Evolutionary conservation across 2,797 vertebrate species (phyloP).

Genomic region (Ctenopoma kingsleyae): DNA sequence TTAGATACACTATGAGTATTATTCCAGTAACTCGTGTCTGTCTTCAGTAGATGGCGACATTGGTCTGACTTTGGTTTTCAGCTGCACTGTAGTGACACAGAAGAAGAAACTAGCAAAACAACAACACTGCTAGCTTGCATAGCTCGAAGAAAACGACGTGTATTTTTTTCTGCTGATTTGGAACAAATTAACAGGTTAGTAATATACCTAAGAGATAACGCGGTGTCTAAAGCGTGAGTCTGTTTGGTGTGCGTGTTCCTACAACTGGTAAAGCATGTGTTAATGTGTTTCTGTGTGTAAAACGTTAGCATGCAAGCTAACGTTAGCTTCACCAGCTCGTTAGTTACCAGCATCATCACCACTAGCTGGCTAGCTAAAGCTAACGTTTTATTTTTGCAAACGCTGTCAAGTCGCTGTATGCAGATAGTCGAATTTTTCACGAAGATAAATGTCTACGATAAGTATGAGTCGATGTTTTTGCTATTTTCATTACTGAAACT

Average conservation of each 20-base stretch:
- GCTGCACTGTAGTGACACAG: not conserved
- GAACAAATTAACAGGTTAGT: slow-evolving; percentile 74
- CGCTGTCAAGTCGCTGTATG: not conserved
- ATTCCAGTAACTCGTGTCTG: too few relatives aligned
- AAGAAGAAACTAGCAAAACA: slow-evolving; percentile 33
- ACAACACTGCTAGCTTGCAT: slow-evolving; percentile 9
- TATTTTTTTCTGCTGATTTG: slow-evolving; percentile 62
- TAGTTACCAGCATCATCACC: too few relatives aligned
- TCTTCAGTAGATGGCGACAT: slow-evolving; percentile 20
- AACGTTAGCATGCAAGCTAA: slow-evolving; percentile 28
- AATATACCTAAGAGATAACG: fast-evolving
- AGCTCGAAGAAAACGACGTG: slow-evolving; percentile 35
- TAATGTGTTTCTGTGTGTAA: not conserved
- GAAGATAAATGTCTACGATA: not conserved
- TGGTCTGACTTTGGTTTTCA: fast-evolving
- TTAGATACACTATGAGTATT: too few relatives aligned
- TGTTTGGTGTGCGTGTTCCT: fast-evolving
- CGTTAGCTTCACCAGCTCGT: slow-evolving; percentile 31
- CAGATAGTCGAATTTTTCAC: fast-evolving
- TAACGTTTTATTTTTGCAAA: not conserved
- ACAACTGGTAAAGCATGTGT: fast-evolving
- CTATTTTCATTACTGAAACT: fast-evolving
- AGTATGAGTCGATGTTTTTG: not conserved
- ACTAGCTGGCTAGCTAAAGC: not conserved
- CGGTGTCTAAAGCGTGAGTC: fast-evolving